These are phyloP conservation scores for Semnornis frantzii DNA, from an alignment of 2,113 vertebrate species.

Conservation along the genomic window DNA sequence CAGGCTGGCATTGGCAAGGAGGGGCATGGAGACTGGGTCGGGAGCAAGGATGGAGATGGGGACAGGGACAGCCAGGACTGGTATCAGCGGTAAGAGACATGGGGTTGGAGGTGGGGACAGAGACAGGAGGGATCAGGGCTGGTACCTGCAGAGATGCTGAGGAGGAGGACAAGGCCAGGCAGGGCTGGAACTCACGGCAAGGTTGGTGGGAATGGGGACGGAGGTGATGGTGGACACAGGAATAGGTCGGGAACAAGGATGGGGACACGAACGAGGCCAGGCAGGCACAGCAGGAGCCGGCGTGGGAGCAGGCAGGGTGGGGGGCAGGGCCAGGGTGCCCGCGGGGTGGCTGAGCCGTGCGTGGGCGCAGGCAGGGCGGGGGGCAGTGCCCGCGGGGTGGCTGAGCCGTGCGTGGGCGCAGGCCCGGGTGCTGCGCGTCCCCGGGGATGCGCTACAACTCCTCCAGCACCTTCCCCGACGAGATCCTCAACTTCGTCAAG, in stretches of 20 bases:
- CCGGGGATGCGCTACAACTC: slow-evolving; percentile 90
- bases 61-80: neutral
- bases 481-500: slow-evolving; percentile 96
- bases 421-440: slow-evolving; percentile 89
- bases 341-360: neutral
- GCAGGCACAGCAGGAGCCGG: neutral
- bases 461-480: slow-evolving; percentile 91
- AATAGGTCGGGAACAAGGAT: neutral
- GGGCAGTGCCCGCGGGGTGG: neutral
- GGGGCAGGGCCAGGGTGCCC: too few species aligned
- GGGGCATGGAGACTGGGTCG: neutral
- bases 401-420: slow-evolving; percentile 8
- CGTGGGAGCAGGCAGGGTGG: neutral
- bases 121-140: neutral
- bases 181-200: too few species aligned
- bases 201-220: neutral
- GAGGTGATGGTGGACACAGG: too few species aligned
- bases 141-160: neutral
- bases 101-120: neutral
- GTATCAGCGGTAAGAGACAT: neutral
- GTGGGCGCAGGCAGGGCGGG: neutral
- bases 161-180: too few species aligned
- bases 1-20: neutral
- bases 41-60: neutral
- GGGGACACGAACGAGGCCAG: neutral